Evolutionary conservation across 2,113 vertebrate genomes (phyloP).

Genomic region (Tinamus guttatus): DNA sequence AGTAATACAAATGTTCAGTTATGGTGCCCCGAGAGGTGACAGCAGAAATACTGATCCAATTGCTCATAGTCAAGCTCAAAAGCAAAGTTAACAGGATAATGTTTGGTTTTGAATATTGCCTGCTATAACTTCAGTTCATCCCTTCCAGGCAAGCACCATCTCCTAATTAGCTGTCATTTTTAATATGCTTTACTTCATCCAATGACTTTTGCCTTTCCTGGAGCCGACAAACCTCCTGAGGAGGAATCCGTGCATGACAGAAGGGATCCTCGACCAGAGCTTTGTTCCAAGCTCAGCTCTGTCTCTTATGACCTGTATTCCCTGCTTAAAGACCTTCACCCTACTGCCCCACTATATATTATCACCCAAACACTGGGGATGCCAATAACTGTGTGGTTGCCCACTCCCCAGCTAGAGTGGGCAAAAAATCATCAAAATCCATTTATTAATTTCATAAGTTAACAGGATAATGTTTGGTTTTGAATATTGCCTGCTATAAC

Average conservation of each 20-base stretch:
- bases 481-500: background rate
- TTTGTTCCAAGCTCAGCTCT: background rate
- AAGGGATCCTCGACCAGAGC: background rate
- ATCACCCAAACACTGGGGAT: background rate
- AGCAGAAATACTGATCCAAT: background rate
- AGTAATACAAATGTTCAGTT: background rate
- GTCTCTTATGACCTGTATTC: background rate
- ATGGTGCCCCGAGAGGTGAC: background rate
- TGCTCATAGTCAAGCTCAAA: background rate
- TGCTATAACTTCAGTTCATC: background rate
- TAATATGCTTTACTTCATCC: background rate
- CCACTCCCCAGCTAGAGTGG: background rate
- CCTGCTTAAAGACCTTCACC: background rate
- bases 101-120: background rate
- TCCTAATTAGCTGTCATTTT: background rate
- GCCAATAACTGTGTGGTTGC: background rate
- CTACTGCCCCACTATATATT: background rate
- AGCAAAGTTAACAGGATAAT: background rate
- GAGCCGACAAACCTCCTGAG: background rate
- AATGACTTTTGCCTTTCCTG: background rate
- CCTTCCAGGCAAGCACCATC: background rate
- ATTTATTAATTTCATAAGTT: background rate
- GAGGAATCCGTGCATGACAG: background rate
- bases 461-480: background rate
- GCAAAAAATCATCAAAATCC: background rate